These are phyloP conservation scores for Lycorma delicatula DNA, from an alignment of 1,140 invertebrate genomes.

Conservation along the genomic window DNA sequence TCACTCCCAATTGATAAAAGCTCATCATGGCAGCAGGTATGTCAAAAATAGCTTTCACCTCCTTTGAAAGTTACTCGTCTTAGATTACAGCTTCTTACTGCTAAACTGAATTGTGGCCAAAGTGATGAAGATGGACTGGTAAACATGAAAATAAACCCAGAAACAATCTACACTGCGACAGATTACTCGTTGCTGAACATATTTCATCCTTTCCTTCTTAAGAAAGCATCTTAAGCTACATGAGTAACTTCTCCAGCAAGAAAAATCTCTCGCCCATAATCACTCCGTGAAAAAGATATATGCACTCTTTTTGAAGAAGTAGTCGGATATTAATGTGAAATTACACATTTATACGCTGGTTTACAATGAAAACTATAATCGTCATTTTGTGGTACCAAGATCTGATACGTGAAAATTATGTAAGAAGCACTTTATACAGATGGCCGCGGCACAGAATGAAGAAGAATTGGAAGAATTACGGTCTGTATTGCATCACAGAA, in stretches of 20 bases:
- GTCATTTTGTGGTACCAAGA: conserved; percentile 3
- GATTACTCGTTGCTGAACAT: not conserved
- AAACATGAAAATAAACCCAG: too few species aligned
- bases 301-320: not conserved
- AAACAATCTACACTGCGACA: too few species aligned
- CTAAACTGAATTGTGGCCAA: too few species aligned
- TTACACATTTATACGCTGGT: not conserved
- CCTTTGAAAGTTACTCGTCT: too few species aligned
- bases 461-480: not conserved
- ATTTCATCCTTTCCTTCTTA: not conserved
- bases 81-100: too few species aligned
- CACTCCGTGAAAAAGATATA: not conserved
- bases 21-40: too few species aligned
- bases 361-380: conserved; percentile 1
- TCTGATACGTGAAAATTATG: not conserved
- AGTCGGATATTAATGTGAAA: not conserved
- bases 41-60: too few species aligned
- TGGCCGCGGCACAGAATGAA: not conserved
- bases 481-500: not conserved
- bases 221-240: too few species aligned
- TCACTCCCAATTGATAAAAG: too few species aligned
- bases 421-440: not conserved
- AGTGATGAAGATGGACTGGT: too few species aligned
- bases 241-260: not conserved
- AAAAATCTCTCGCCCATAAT: not conserved